These are phyloP conservation scores for Diachasma alloeum DNA, from an alignment of 1,140 invertebrate species.

Conservation along the genomic window DNA sequence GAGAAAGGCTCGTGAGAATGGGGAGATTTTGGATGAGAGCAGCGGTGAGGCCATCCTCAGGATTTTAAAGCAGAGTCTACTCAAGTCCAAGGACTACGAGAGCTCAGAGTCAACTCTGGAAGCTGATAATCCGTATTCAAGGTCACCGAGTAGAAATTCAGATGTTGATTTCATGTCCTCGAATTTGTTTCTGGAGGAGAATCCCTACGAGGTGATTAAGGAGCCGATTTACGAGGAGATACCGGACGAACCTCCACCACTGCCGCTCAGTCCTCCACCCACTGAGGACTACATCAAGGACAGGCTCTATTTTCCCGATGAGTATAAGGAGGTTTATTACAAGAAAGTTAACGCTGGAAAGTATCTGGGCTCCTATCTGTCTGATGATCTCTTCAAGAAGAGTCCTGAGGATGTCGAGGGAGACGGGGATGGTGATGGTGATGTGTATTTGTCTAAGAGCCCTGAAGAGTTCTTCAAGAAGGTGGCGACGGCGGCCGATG, in stretches of 20 bases:
- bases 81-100: conserved; percentile 55
- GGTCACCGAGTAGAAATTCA: conserved; percentile 59
- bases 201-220: conserved; percentile 82
- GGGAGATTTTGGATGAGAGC: conserved; percentile 56
- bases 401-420: conserved; percentile 36
- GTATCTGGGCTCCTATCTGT: conserved; percentile 83
- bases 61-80: conserved; percentile 57
- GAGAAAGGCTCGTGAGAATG: conserved; percentile 55
- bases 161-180: conserved; percentile 51
- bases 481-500: conserved; percentile 36
- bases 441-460: conserved; percentile 51
- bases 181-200: conserved; percentile 65
- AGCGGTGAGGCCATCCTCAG: conserved; percentile 60
- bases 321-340: conserved; percentile 67
- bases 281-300: conserved; percentile 59
- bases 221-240: conserved; percentile 92
- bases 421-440: conserved; percentile 29
- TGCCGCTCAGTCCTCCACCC: conserved; percentile 77
- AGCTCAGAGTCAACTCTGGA: conserved; percentile 52
- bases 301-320: conserved; percentile 67
- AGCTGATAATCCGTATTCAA: conserved; percentile 50
- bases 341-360: conserved; percentile 72
- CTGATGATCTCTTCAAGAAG: conserved; percentile 77
- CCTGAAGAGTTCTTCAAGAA: conserved; percentile 54
- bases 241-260: conserved; percentile 78